Evolutionary conservation across 2,888 invertebrate genomes (phyloP), one percentile per base, ranked within the genome.

Genomic region (Drosophila mimetica): DNA sequence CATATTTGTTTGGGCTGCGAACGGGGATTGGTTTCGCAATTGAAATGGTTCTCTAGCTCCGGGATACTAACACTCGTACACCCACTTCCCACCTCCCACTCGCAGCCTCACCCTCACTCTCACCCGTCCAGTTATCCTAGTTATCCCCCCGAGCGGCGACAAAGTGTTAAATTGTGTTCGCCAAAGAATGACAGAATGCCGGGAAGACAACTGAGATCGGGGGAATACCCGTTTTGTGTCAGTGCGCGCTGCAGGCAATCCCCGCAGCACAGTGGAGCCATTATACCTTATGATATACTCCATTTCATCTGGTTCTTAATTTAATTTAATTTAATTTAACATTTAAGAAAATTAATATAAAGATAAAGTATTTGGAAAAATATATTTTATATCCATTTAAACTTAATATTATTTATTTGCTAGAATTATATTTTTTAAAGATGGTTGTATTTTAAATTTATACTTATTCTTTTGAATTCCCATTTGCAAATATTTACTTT

Each of bases 131-230:
- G 46, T 51, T 50, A 42, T 36, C 47, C 47, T 30, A 44, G 37
- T 57, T 53, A 79, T 76, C 50, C 82, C 39, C 71, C 60, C 55
- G 55, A 50, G 34, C 63, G 32, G 60, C 69, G 63, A 70, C 67
- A 82, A 84, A 82, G 82, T 82, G 82, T 82, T 82, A 82, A 82
- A 86, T 84, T 86, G 81, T 82, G 82, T 82, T 74, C 76, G 61
- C 70, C 63, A 66, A 74, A 50, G 73, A 73, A 61, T 74, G 74
- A 74, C 73, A 74, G 53, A 65, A 65, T 42, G 64, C 64, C 50
- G 34, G 37, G 42, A 36, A 65, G 34, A 60, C 71, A 70, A 53
- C 47, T n/a, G 37, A 44, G 53, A 71, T 71, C 51, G 46, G 66
- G 53, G 54, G 47, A 67, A 67, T 67, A 47, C 57, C 50, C 66